Base-by-base conservation (phyloP, 2,113 vertebrate genomes). In the Caloenas nicobarica region DNA sequence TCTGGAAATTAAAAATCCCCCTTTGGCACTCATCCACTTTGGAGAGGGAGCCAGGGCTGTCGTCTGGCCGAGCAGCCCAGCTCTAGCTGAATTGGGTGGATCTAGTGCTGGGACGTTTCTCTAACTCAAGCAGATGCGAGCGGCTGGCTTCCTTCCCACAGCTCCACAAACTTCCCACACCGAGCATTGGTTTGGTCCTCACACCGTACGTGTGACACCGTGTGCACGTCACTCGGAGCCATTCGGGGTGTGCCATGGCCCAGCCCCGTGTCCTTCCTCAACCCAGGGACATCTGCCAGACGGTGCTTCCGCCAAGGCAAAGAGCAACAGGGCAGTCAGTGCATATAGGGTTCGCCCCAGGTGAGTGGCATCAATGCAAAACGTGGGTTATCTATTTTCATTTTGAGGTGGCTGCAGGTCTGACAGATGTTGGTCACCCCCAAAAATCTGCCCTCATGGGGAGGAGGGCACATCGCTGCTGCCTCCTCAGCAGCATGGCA, bases 1-100 rank as follows among this genome's bases (percentile, higher is more conserved):
- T 97, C 96, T 98, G 97, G 98, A 98, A 97, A 98, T 97, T 96
- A 96, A 98, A 98, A 98, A 88, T 90, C 93, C 94, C 81, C 16
- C 68, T 94, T 97, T 97, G 96, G 97, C 96, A 23, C 54, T 78
- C 8, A 0, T 97, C 95, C 91, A 93, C 83, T 89, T 91, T 81
- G 95, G 91, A 95, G 94, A 95, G 91, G 81, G 97, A 97, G 83
- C 87, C 95, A 97, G 89, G 94, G 86, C 88, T 97, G 96, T 97
- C 38, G 64, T 96, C 95, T 97, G 96, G 97, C 96, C 76, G 90
- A 88, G 91, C 83, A 81, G 95, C 92, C 89, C 91, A 48, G 38
- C 89, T 95, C 60, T 65, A n/a, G 79, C 88, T 68, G 96, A 38
- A 19, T 25, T 91, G 95, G 79, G 88, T 77, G 72, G 78, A 66